Evolutionary conservation across 2,113 vertebrate species (phyloP), one percentile per base, ranked within the genome.

Genomic region (Pandion haliaetus): DNA sequence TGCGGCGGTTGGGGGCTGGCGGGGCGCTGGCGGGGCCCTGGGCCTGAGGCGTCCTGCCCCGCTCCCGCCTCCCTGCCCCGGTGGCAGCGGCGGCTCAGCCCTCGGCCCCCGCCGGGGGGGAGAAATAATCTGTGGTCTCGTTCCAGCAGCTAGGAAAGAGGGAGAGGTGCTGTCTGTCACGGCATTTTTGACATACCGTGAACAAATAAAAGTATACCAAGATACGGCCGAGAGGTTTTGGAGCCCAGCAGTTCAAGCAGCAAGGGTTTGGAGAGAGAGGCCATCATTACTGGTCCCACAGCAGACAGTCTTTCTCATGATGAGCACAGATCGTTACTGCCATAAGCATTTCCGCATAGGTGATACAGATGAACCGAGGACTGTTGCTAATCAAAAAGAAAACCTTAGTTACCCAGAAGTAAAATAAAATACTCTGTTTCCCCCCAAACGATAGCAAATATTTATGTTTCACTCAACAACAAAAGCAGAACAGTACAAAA

Each of bases 241-340:
- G 12, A 17, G 31, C 29, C 9, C 36, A 2, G 44, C 25, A 3
- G 32, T 4, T 25, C 8, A 3, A n/a, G 71, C 10, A 34, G 1
- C 32, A 2, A 1, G 12, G 1, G 1, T 11, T 5, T 36, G 5
- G 4, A 13, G 58, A 7, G 44, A 21, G 26, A 28, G 14, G 70
- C 23, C 50, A 0, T 31, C 12, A 0, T 6, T 11, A 0, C 0
- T 2, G 14, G n/a, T 31, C 19, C 23, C 28, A 8, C 9, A 21
- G 78, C n/a, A 45, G 52, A 9, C 12, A 1, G 26, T 8, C 4
- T 10, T 32, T 20, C 9, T 69, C 26, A 16, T 4, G 11, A 12
- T 9, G 19, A 47, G 18, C 44, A 1, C 0, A 1, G n/a, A 32
- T 29, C 26, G 0, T 34, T 9, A 2, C 36, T 34, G 1, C 1